Evolutionary conservation across 2,888 invertebrate species (phyloP).

Genomic region (Saturnia japonica): DNA sequence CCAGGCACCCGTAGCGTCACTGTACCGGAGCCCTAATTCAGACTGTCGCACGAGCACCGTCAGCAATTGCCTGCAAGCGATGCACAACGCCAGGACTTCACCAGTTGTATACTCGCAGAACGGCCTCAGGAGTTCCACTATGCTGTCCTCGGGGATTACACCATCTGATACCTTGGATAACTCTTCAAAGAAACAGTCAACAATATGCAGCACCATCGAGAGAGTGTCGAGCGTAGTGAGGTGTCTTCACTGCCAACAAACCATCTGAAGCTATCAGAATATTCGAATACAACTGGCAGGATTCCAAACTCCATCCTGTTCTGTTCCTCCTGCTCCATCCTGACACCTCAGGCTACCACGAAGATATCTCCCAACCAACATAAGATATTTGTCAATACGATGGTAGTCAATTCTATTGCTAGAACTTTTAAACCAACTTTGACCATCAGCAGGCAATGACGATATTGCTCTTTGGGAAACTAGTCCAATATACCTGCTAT

Average conservation of each 20-base stretch:
- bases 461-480: constrained; percentile 76
- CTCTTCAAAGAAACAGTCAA: constrained; percentile 94
- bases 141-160: constrained; percentile 73
- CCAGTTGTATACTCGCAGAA: constrained; percentile 84
- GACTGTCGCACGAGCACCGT: constrained; percentile 88
- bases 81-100: constrained; percentile 72
- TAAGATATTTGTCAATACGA: constrained; percentile 95
- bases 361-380: constrained; percentile 89
- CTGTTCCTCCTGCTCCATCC: too few relatives aligned
- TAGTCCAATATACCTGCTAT: constrained; percentile 88
- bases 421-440: constrained; percentile 89
- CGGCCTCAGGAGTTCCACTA: constrained; percentile 85
- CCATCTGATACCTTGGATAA: constrained; percentile 88
- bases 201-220: constrained; percentile 90
- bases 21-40: constrained; percentile 64
- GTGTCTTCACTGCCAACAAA: constrained; percentile 73
- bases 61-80: constrained; percentile 83
- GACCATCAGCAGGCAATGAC: constrained; percentile 85
- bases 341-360: constrained; percentile 84
- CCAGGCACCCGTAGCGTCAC: constrained; percentile 84
- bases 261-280: constrained; percentile 56
- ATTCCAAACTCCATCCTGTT: constrained; percentile 49
- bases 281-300: constrained; percentile 52
- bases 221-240: constrained; percentile 80
- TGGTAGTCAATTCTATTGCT: constrained; percentile 93